Evolutionary conservation across 2,797 vertebrate genomes (phyloP), one percentile per base, ranked within the genome.

Genomic region (Ficedula albicollis): DNA sequence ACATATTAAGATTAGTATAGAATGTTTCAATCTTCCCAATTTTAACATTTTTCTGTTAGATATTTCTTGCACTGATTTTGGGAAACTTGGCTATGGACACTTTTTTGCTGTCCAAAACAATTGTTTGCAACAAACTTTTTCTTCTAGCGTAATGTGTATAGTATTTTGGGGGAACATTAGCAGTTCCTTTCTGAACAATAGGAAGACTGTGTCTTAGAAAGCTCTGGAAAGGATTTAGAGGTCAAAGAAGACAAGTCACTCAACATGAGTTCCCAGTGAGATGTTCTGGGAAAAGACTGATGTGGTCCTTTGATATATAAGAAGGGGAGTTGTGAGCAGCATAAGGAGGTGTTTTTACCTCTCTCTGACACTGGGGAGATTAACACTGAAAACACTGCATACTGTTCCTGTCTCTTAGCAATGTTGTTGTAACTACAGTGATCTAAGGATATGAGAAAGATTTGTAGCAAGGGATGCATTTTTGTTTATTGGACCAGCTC

Each of bases 281-380:
- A 95, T 96, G 84, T 93, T 95, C 89, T 96, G 96, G 73, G 92
- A 94, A 96, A 97, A 95, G 93, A 94, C 89, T 90, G 95, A 97
- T 97, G 96, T 86, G 59, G 63, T 86, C 94, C 95, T 97, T 96
- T 96, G 96, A 97, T 97, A 96, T 96, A 97, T 96, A 95, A 97
- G 95, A 96, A 93, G 94, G 94, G 90, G 66, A 96, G 73, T 67
- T 90, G 91, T 92, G 95, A 96, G 89, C 60, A 89, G 87, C 91
- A 84, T 78, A 60, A 94, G 87, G 95, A 97, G 95, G 95, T 92
- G 94, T 89, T 96, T 96, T 93, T 95, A 78, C 91, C 94, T 95
- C 94, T 92, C 16, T 89, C 75, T 96, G 93, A 91, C 95, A 92
- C 74, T 63, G 79, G 89, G 79, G 84, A 95, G 90, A 90, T 95